Conservation (phyloP, 2,888 invertebrate genomes). For the Coelopa pilipes region DNA sequence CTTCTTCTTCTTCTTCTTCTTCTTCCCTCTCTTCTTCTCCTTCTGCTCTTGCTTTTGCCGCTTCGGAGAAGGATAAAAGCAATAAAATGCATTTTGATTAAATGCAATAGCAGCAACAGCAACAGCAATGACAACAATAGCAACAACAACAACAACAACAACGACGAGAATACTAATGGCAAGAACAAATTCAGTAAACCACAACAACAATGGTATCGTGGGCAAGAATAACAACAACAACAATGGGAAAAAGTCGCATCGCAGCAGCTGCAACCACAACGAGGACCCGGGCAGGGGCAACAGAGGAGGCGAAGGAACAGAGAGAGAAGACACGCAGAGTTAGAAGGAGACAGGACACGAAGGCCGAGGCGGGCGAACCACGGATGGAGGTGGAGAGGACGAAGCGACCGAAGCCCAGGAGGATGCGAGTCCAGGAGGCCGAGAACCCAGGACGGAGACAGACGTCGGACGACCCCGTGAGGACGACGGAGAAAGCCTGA, state of each 20-base stretch:
- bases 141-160: not conserved
- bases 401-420: too few species aligned
- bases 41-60: not conserved
- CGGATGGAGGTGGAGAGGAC: too few species aligned
- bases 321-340: too few species aligned
- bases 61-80: conserved; percentile 16
- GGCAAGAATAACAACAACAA: not conserved
- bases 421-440: too few species aligned
- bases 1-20: too few species aligned
- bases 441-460: too few species aligned
- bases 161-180: not conserved
- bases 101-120: conserved; percentile 29
- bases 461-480: too few species aligned
- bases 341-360: too few species aligned
- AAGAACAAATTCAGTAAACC: conserved; percentile 18
- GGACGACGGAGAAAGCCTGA: too few species aligned
- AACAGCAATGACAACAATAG: not conserved
- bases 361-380: too few species aligned
- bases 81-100: conserved; percentile 37
- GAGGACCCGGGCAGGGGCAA: not conserved
- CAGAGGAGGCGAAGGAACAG: too few species aligned
- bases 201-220: not conserved
- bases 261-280: not conserved
- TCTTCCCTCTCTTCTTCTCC: too few species aligned
- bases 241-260: not conserved